These are phyloP conservation scores for Montipora cactus DNA, from an alignment of 64 coral and sea anemone species.

Conservation along the genomic window DNA sequence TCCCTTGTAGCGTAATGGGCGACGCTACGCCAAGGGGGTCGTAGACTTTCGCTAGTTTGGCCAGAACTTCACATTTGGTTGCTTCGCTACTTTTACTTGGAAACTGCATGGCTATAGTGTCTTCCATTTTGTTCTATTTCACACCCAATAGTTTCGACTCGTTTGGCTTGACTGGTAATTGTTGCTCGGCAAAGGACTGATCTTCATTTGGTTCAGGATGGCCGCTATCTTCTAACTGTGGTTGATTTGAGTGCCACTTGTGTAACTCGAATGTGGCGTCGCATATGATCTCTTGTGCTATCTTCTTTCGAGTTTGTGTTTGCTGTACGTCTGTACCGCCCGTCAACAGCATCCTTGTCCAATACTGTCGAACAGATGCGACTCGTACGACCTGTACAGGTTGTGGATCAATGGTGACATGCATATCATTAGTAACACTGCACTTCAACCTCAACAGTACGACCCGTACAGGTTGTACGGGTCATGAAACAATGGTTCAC, in stretches of 20 bases:
- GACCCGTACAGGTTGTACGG: too few relatives aligned
- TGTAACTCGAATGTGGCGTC: conserved; percentile 58
- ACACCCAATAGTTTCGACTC: conserved; percentile 47
- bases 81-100: neutral
- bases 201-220: neutral
- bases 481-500: too few relatives aligned
- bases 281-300: conserved; percentile 35
- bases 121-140: conserved; percentile 27
- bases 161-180: conserved; percentile 5
- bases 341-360: neutral
- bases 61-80: too few relatives aligned
- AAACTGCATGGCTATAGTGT: conserved; percentile 28
- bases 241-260: neutral
- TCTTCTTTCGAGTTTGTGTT: conserved; percentile 33
- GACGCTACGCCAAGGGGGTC: too few relatives aligned
- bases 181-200: conserved; percentile 38
- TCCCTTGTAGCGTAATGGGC: too few relatives aligned
- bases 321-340: conserved; percentile 36
- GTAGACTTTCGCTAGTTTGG: too few relatives aligned
- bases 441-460: too few relatives aligned
- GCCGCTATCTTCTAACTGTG: neutral
- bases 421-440: too few relatives aligned
- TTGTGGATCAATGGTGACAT: too few relatives aligned
- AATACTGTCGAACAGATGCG: too few relatives aligned
- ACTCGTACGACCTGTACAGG: too few relatives aligned